Evolutionary conservation across 2,888 invertebrate genomes (phyloP).

Genomic region (Yponomeuta malinellus): DNA sequence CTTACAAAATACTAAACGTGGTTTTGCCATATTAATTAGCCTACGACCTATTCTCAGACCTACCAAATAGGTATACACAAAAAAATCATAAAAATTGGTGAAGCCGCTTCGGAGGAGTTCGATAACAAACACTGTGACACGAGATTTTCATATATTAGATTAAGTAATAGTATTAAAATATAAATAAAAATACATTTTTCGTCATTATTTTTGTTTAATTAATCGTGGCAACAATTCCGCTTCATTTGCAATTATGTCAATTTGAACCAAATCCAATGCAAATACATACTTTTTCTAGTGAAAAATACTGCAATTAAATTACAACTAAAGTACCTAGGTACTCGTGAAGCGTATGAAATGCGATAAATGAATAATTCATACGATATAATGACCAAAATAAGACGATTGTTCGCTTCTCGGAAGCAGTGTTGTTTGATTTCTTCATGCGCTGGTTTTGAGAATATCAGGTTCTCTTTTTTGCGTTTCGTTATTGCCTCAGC

Average conservation of each 20-base stretch:
- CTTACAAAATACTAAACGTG: no score
- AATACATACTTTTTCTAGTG: background rate
- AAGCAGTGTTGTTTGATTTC: conserved; percentile 42
- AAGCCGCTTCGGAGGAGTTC: no score
- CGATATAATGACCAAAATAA: conserved; percentile 59
- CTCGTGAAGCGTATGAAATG: conserved; percentile 48
- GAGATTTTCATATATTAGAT: no score
- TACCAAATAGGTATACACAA: no score
- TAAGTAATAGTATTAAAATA: no score
- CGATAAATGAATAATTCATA: conserved; percentile 65
- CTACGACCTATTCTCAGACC: no score
- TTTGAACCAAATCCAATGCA: background rate
- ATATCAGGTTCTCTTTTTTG: conserved; percentile 16
- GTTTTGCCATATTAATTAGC: no score
- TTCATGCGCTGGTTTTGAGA: conserved; percentile 24
- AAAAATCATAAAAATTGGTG: no score
- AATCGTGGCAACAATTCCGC: no score
- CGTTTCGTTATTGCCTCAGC: background rate
- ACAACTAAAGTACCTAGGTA: conserved; percentile 28
- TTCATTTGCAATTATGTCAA: background rate
- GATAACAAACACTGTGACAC: no score
- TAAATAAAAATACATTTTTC: no score
- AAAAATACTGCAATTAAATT: conserved; percentile 35
- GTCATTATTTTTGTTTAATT: no score
- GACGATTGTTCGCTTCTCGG: conserved; percentile 60